Conservation (phyloP, 2,888 invertebrate genomes). For the Argyresthia goedartella region DNA sequence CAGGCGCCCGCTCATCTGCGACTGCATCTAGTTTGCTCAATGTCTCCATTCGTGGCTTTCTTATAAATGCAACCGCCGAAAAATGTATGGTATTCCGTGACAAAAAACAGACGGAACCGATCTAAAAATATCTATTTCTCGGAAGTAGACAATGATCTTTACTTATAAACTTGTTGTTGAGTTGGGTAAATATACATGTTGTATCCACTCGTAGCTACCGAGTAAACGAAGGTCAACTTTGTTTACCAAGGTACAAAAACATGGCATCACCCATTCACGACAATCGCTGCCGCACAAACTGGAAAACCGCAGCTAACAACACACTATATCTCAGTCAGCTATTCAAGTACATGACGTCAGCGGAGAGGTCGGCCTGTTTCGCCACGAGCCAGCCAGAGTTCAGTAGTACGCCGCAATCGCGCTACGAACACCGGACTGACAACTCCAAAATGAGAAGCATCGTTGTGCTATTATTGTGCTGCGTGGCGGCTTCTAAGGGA, state of each 20-base stretch:
- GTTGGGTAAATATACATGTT: background rate
- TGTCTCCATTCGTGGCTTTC: constrained; percentile 47
- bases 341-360: constrained; percentile 48
- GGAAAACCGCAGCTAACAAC: constrained; percentile 41
- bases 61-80: constrained; percentile 21
- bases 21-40: constrained; percentile 23
- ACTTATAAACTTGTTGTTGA: too few species aligned
- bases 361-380: constrained; percentile 55
- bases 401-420: constrained; percentile 58
- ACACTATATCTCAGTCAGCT: constrained; percentile 30
- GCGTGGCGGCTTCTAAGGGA: constrained; percentile 35
- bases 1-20: constrained; percentile 38
- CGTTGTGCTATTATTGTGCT: constrained; percentile 32
- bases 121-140: too few species aligned
- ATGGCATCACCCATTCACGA: constrained; percentile 26
- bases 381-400: constrained; percentile 39
- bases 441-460: constrained; percentile 40
- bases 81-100: background rate
- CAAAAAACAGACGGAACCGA: background rate
- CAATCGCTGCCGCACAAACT: constrained; percentile 30
- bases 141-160: too few species aligned
- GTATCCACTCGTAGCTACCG: background rate
- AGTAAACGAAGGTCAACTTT: constrained; percentile 32
- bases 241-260: constrained; percentile 21
- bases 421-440: constrained; percentile 35